Base-by-base conservation (phyloP, 2,888 invertebrate genomes). In the Oligia fasciuncula region DNA sequence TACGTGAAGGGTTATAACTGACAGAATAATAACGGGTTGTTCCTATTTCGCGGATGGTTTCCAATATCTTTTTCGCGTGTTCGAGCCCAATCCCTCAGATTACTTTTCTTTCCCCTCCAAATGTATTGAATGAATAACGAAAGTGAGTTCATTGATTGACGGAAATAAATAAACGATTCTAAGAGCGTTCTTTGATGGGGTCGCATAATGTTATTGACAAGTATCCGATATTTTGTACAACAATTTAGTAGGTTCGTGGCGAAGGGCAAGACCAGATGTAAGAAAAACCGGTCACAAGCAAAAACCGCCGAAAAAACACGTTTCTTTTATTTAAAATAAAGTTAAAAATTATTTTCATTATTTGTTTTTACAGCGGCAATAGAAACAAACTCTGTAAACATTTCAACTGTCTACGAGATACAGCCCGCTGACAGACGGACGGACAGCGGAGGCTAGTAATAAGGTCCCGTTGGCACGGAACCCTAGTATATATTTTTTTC, bases 51-150 rank as follows among this genome's bases (percentile, higher is more conserved):
- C 91, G 91, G 92, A 93, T 93, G 92, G 92, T 90, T 93, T 92
- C 91, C 94, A 94, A 95, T 95, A 94, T 94, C 91, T 93, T 92
- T 92, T 91, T 94, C 93, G 94, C 94, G 94, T 94, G 94, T 94
- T 93, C 91, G 89, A 91, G 87, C 91, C 90, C 93, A 93, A 94
- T 94, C 93, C 92, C 82, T 87, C 88, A 94, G 93, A 94, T 95
- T 94, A 93, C 94, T 92, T 94, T 93, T 92, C 91, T 92, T 91
- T 91, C 92, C 91, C 93, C 89, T 90, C 85, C 88, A 87, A 91
- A 91, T 91, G 90, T 93, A 93, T 93, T 93, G 91, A 93, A 94
- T 93, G 92, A 93, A 93, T 92, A 92, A 91, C 89, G 91, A 92
- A 93, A 93, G 91, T 91, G 91, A 93, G 90, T 93, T 92, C 91